Evolutionary conservation across 37 sponge, comb jelly and placozoan genomes (phyloP).

Genomic region (Oopsacas minuta): DNA sequence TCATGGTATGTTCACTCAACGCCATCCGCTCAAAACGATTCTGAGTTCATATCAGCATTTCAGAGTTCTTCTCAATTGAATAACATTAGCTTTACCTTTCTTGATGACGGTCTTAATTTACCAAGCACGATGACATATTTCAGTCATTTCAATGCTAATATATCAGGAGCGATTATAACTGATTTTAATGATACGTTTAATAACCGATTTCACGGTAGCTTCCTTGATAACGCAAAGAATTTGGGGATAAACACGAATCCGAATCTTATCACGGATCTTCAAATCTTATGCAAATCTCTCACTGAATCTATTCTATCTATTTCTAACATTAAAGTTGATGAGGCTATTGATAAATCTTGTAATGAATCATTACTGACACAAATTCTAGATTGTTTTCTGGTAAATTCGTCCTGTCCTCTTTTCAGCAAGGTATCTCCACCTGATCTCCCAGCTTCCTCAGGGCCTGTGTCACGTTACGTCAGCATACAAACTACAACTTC

Average conservation of each 20-base stretch:
- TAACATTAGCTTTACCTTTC: not conserved
- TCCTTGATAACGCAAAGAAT: not conserved
- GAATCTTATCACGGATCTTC: not conserved
- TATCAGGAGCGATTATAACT: not conserved
- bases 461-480: not conserved
- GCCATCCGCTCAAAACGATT: not conserved
- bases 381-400: not conserved
- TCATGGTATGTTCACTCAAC: not conserved
- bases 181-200: not conserved
- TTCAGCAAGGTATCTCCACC: slow-evolving; percentile 1
- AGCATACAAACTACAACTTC: not conserved
- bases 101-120: not conserved
- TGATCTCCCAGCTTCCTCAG: not conserved
- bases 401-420: not conserved
- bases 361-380: not conserved
- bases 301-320: not conserved
- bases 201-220: not conserved
- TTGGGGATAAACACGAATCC: not conserved
- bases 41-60: not conserved
- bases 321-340: not conserved
- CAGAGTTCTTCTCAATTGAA: not conserved
- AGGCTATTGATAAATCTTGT: not conserved
- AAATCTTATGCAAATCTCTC: not conserved
- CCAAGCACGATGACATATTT: not conserved
- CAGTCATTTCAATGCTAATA: not conserved